A percentile compares a stretch with the other conserved stretches of the same genome.
Conservation (phyloP, 2,888 invertebrate species). For the Steinernema hermaphroditum region DNA sequence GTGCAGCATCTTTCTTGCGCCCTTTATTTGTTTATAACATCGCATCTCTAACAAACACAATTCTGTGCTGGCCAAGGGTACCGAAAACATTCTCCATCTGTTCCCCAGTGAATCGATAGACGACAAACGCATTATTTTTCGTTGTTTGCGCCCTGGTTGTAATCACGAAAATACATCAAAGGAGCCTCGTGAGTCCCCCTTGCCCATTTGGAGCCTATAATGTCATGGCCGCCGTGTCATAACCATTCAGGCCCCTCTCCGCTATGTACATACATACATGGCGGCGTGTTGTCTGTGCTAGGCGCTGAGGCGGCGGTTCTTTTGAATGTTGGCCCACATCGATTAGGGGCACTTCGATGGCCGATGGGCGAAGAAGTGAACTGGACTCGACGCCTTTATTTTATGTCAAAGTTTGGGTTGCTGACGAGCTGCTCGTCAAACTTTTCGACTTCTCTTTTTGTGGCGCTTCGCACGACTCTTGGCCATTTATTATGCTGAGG, state of each 20-base stretch:
- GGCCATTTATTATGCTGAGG: too few species aligned
- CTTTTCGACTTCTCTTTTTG: neutral
- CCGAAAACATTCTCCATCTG: neutral
- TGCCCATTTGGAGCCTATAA: conserved; percentile 5
- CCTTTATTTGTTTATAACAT: neutral
- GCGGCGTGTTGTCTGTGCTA: neutral
- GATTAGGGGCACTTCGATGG: conserved; percentile 23
- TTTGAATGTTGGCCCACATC: conserved; percentile 28
- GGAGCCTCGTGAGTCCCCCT: neutral
- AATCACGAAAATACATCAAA: conserved; percentile 13
- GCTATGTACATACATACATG: neutral
- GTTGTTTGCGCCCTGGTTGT: neutral
- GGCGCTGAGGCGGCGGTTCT: neutral
- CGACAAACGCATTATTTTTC: neutral
- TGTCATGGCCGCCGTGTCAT: conserved; percentile 19
- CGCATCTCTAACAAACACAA: neutral
- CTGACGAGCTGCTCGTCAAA: neutral
- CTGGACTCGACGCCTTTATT: neutral
- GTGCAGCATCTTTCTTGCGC: neutral
- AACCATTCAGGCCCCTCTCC: conserved; percentile 8
- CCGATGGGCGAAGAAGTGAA: neutral
- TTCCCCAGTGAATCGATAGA: neutral
- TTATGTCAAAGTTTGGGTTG: conserved; percentile 18
- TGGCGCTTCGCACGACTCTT: neutral
- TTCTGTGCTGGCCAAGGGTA: conserved; percentile 17